These are phyloP conservation scores for Leiothrix lutea DNA, from an alignment of 2,113 vertebrate genomes.

Conservation along the genomic window DNA sequence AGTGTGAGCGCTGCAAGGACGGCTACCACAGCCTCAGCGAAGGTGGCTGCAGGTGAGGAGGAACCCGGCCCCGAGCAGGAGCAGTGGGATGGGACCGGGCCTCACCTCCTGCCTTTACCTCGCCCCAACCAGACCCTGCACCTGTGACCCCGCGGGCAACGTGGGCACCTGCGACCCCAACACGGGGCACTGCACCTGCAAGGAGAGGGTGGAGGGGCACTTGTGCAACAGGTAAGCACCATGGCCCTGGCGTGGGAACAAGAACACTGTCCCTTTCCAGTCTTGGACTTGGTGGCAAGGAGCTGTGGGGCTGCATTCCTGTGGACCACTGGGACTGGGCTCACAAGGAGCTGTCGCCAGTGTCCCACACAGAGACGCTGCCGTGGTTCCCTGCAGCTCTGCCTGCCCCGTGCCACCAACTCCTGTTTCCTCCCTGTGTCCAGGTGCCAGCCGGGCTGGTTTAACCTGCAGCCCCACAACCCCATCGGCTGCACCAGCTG, in stretches of 20 bases:
- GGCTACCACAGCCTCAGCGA: constrained; percentile 90
- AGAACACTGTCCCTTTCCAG: neutral
- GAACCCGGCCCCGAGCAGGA: fast-evolving
- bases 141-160: constrained; percentile 78
- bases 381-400: neutral
- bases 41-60: constrained; percentile 88
- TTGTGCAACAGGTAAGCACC: constrained; percentile 82
- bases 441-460: constrained; percentile 89
- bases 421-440: neutral
- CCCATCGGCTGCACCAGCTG: constrained; percentile 83
- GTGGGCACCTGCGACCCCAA: constrained; percentile 78
- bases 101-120: neutral
- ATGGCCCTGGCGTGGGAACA: fast-evolving
- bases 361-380: too few species aligned
- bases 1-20: constrained; percentile 85
- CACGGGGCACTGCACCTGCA: constrained; percentile 86
- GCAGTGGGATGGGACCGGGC: fast-evolving
- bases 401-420: neutral
- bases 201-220: constrained; percentile 83
- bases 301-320: neutral
- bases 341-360: neutral
- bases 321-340: neutral
- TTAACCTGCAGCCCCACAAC: constrained; percentile 81
- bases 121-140: constrained; percentile 75
- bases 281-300: neutral